Conservation (phyloP, 2,888 invertebrate species). For the Eupithecia exiguata region DNA sequence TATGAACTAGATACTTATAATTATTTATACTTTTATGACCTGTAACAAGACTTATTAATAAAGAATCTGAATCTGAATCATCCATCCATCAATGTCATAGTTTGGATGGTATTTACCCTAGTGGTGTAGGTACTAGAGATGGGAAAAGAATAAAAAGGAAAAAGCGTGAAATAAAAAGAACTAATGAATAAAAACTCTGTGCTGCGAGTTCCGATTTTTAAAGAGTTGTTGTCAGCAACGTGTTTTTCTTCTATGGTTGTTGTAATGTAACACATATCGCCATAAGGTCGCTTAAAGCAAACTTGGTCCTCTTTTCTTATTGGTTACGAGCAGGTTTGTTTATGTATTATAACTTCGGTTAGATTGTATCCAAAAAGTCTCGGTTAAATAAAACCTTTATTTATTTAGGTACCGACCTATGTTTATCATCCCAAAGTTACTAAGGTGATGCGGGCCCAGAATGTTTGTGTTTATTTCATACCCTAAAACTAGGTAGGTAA, state of each 20-base stretch:
- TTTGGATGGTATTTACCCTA: too few species aligned
- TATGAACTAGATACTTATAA: too few species aligned
- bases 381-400: conserved; percentile 22
- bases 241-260: background rate
- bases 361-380: background rate
- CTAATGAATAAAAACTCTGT: background rate
- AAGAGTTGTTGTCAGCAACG: too few species aligned
- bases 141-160: background rate
- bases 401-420: conserved; percentile 26
- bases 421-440: conserved; percentile 3
- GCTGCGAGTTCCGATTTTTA: background rate
- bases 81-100: too few species aligned
- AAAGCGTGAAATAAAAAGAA: background rate
- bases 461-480: conserved; percentile 4
- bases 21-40: too few species aligned
- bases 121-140: too few species aligned
- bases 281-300: background rate
- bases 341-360: background rate
- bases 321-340: background rate
- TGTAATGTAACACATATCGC: background rate
- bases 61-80: too few species aligned
- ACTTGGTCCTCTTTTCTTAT: background rate
- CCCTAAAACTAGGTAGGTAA: background rate
- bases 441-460: conserved; percentile 6
- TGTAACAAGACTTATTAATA: too few species aligned